phyloP scores from a whole-genome alignment of 1,140 invertebrate species.

The Ceratina calcarata region DNA sequence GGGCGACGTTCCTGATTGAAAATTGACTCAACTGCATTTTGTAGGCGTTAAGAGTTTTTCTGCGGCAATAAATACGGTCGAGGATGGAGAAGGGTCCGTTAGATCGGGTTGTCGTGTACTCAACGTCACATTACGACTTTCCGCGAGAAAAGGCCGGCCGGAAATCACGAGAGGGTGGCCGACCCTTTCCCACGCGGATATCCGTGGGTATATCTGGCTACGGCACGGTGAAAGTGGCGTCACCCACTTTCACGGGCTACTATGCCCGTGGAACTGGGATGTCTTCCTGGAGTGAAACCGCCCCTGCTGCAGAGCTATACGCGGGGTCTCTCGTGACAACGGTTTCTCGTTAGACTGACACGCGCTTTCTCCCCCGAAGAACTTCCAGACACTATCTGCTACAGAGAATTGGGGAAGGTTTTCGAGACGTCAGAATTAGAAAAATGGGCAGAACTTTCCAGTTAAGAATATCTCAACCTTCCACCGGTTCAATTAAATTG shows the following conservation, averaged over 20 bases:
- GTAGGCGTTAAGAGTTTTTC: conserved; percentile 38
- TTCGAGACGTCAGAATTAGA: background rate
- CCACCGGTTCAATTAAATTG: too few relatives aligned
- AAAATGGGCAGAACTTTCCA: too few relatives aligned
- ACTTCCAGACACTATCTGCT: background rate
- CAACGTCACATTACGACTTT: conserved; percentile 58
- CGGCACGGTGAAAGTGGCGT: conserved; percentile 52
- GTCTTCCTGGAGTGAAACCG: too few relatives aligned
- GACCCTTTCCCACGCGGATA: conserved; percentile 69
- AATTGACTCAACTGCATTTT: too few relatives aligned
- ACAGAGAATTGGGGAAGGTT: background rate
- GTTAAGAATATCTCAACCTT: too few relatives aligned
- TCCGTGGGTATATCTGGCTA: conserved; percentile 49
- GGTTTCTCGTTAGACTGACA: conserved; percentile 76
- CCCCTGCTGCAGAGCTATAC: conserved; percentile 60
- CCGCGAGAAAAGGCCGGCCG: conserved; percentile 33
- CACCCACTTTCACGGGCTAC: conserved; percentile 60
- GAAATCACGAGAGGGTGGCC: conserved; percentile 58
- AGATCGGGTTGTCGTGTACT: conserved; percentile 55
- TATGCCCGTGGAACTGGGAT: conserved; percentile 36
- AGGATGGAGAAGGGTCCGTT: background rate
- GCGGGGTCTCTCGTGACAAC: conserved; percentile 62
- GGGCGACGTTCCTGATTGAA: too few relatives aligned
- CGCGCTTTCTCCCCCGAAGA: conserved; percentile 57
- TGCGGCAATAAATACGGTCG: conserved; percentile 46